A percentile compares a stretch with the other conserved stretches of the same genome.
Conservation (phyloP, 2,797 vertebrate species). For the Hybognathus amarus region DNA sequence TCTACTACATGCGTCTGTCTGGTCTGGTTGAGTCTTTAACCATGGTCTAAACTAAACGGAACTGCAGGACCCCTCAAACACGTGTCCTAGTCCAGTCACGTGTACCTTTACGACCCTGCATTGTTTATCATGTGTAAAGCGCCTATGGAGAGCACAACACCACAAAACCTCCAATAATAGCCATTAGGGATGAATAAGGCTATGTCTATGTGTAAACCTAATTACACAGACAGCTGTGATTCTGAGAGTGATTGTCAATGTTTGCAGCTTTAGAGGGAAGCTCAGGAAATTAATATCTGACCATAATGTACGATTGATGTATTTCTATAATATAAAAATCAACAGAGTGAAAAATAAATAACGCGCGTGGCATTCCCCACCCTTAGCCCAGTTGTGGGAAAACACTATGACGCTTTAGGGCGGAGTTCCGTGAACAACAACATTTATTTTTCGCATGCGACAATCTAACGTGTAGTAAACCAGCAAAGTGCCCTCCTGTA, state of each 20-base stretch:
- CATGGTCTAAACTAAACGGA: not conserved
- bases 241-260: not conserved
- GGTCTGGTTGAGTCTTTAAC: not conserved
- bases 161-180: not conserved
- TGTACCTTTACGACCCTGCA: slow-evolving; percentile 8
- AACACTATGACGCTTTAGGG: slow-evolving; percentile 21
- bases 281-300: not conserved
- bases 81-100: slow-evolving; percentile 35
- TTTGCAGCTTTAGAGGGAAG: not conserved
- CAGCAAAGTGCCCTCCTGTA: not conserved
- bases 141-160: not conserved
- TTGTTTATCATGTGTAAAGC: slow-evolving; percentile 3
- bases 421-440: not conserved
- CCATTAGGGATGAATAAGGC: not conserved
- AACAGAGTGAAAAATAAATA: not conserved
- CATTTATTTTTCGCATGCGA: slow-evolving; percentile 14
- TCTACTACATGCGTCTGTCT: not conserved
- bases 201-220: not conserved
- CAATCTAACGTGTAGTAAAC: not conserved
- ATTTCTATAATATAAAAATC: not conserved
- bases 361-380: not conserved
- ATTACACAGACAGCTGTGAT: not conserved
- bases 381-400: not conserved
- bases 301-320: not conserved
- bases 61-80: slow-evolving; percentile 14